These are phyloP conservation scores for Apantesis nais DNA, from an alignment of 2,888 invertebrate genomes.

Conservation along the genomic window DNA sequence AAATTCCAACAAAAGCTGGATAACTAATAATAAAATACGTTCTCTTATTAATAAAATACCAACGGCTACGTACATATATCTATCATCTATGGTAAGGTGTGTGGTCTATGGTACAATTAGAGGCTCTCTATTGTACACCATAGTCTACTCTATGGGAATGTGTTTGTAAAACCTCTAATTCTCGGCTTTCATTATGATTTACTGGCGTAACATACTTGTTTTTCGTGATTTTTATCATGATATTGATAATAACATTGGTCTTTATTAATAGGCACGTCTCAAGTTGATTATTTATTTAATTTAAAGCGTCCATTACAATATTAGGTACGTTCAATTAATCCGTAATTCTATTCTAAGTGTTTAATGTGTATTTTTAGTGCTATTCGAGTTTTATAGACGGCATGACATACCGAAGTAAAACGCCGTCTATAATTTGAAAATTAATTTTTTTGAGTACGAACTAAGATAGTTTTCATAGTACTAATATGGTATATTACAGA, in stretches of 20 bases:
- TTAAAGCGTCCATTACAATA: not conserved
- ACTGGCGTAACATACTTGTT: conserved; percentile 33
- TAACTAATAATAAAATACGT: conserved; percentile 34
- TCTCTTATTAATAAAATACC: conserved; percentile 43
- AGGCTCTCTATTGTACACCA: conserved; percentile 39
- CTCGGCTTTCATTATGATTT: conserved; percentile 49
- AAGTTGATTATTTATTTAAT: not conserved
- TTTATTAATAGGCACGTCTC: not conserved
- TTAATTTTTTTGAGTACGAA: not conserved
- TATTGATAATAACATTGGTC: conserved; percentile 14
- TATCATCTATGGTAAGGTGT: conserved; percentile 50
- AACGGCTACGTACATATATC: conserved; percentile 44
- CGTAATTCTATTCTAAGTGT: not conserved
- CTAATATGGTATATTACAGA: not conserved
- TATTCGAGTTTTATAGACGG: not conserved
- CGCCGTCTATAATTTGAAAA: not conserved
- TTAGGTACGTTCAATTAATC: not conserved
- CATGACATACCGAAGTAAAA: not conserved
- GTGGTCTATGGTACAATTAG: conserved; percentile 57
- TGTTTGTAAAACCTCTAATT: conserved; percentile 47
- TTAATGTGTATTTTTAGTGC: not conserved
- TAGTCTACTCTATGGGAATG: conserved; percentile 46
- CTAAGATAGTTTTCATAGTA: no score
- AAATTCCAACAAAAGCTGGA: conserved; percentile 21
- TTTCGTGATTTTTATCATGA: conserved; percentile 24